phyloP scores from a whole-genome alignment of 2,797 vertebrate genomes.

The Sebastes itinus region DNA sequence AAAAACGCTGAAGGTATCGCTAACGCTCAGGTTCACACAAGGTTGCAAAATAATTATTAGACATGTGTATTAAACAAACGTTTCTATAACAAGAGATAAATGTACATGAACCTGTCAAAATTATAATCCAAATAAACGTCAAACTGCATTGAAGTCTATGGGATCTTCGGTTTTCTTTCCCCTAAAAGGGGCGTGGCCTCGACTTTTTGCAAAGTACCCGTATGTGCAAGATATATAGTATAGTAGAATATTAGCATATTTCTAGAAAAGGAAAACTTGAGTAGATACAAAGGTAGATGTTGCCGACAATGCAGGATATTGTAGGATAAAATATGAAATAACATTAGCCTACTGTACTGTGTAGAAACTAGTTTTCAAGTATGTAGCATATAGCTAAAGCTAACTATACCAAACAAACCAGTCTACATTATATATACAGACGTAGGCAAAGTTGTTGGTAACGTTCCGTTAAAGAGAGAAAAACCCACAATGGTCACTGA shows the following conservation, averaged over 20 bases:
- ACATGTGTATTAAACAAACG: too few relatives aligned
- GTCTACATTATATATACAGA: not conserved
- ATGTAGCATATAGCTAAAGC: not conserved
- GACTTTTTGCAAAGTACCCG: too few relatives aligned
- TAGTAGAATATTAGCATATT: not conserved
- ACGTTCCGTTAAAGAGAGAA: too few relatives aligned
- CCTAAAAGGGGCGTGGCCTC: too few relatives aligned
- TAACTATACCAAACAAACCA: not conserved
- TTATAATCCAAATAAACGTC: too few relatives aligned
- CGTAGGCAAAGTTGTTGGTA: too few relatives aligned
- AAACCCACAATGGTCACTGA: too few relatives aligned
- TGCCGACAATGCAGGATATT: not conserved
- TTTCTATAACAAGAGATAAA: too few relatives aligned
- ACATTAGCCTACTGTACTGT: not conserved
- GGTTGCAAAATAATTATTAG: too few relatives aligned
- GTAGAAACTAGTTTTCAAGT: not conserved
- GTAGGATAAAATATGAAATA: not conserved
- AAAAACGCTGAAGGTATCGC: too few relatives aligned
- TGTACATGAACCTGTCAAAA: too few relatives aligned
- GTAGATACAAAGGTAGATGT: not conserved
- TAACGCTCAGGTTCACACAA: fast-evolving
- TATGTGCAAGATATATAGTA: not conserved
- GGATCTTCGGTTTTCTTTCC: fast-evolving
- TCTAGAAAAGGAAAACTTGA: not conserved
- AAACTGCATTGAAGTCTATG: too few relatives aligned